Evolutionary conservation across 2,888 invertebrate species (phyloP).

Genomic region (Chaetoderma sp.): DNA sequence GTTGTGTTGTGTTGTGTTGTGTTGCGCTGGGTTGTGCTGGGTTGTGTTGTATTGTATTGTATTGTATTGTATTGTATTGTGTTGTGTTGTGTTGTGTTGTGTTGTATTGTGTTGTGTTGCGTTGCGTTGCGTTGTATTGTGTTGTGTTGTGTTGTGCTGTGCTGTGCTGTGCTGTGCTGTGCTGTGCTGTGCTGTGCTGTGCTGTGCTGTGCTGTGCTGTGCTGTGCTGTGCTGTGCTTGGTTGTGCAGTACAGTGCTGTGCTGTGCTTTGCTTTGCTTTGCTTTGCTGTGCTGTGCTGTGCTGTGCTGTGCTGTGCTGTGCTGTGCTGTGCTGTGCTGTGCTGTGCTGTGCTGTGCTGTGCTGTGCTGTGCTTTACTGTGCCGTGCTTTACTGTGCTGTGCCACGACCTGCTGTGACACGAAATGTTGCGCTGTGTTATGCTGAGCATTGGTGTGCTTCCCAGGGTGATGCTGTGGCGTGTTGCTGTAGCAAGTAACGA

Average conservation of each 20-base stretch:
- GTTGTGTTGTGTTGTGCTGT: slow-evolving; percentile 21
- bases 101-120: slow-evolving; percentile 23
- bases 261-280: slow-evolving; percentile 27
- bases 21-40: slow-evolving; percentile 20
- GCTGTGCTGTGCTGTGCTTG: no score
- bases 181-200: slow-evolving; percentile 28
- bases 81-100: slow-evolving; percentile 21
- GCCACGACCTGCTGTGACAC: slow-evolving; percentile 28
- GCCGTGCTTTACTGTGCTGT: slow-evolving; percentile 27
- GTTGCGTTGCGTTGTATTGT: slow-evolving; percentile 24
- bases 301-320: slow-evolving; percentile 32
- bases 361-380: slow-evolving; percentile 25
- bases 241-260: slow-evolving; percentile 25
- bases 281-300: slow-evolving; percentile 29
- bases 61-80: slow-evolving; percentile 20
- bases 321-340: slow-evolving; percentile 31
- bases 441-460: slow-evolving; percentile 23
- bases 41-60: slow-evolving; percentile 15
- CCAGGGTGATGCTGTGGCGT: slow-evolving; percentile 22
- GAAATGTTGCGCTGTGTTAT: slow-evolving; percentile 29
- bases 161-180: slow-evolving; percentile 24
- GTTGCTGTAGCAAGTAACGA: no score
- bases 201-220: no score
- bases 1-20: slow-evolving; percentile 11
- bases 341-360: slow-evolving; percentile 29